Conservation (phyloP, 2,888 invertebrate species). For the Mythimna lalbum region DNA sequence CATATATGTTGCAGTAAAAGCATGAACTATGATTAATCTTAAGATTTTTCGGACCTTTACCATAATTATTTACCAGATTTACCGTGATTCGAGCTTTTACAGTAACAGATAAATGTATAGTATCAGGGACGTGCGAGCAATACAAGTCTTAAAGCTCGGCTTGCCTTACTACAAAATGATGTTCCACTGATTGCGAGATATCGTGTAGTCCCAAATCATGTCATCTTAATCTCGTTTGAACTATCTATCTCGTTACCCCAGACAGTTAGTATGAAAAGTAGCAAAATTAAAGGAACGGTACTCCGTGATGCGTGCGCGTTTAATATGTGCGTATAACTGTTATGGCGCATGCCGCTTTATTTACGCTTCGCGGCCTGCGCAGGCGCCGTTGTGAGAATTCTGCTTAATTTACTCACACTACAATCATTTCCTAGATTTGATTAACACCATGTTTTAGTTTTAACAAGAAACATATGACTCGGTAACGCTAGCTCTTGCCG, state of each 20-base stretch:
- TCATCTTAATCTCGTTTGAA: constrained; percentile 31
- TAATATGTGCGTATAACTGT: constrained; percentile 59
- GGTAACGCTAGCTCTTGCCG: no score
- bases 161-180: no score
- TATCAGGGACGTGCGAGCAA: no score
- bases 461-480: neutral
- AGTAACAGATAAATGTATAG: neutral
- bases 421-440: constrained; percentile 6
- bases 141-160: no score
- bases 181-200: constrained; percentile 30
- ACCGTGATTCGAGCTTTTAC: no score
- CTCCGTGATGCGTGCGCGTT: constrained; percentile 40
- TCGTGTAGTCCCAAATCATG: neutral
- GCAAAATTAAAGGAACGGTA: constrained; percentile 50
- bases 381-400: constrained; percentile 41
- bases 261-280: constrained; percentile 42
- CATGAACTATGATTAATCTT: no score
- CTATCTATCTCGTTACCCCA: constrained; percentile 15
- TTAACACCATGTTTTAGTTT: constrained; percentile 2
- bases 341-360: constrained; percentile 65
- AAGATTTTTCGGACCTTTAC: no score
- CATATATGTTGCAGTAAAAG: no score
- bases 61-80: no score
- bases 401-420: constrained; percentile 12
- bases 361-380: constrained; percentile 65